Evolutionary conservation across 2,113 vertebrate genomes (phyloP).

Genomic region (Penelope pileata): DNA sequence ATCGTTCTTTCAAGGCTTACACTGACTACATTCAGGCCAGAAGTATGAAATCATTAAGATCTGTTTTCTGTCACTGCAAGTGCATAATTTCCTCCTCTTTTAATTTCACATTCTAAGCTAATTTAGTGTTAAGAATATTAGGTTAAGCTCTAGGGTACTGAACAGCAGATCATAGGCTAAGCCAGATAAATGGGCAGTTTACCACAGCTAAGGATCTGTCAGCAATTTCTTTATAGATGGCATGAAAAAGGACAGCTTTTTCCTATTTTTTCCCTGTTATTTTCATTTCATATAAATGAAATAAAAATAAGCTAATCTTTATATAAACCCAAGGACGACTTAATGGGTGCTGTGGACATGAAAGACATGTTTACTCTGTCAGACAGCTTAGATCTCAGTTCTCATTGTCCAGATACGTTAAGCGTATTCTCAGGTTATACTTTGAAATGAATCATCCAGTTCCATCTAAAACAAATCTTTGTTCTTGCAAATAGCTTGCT

Average conservation of each 20-base stretch:
- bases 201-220: neutral
- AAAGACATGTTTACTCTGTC: neutral
- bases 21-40: neutral
- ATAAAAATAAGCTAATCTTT: slow-evolving; percentile 37
- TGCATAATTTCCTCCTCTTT: neutral
- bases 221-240: neutral
- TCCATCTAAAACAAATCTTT: neutral
- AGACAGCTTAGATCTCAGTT: neutral
- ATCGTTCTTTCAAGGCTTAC: neutral
- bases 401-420: neutral
- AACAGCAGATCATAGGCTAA: neutral
- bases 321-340: neutral
- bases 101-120: slow-evolving; percentile 41
- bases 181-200: neutral
- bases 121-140: slow-evolving; percentile 43
- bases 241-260: neutral
- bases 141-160: neutral
- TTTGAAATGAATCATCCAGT: neutral
- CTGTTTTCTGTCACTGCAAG: slow-evolving; percentile 3
- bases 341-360: neutral
- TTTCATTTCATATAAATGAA: neutral
- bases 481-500: neutral
- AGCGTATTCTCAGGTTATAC: neutral
- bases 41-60: neutral
- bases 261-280: neutral